Base-by-base conservation (phyloP, 2,113 vertebrate genomes). In the Ochotona princeps region DNA sequence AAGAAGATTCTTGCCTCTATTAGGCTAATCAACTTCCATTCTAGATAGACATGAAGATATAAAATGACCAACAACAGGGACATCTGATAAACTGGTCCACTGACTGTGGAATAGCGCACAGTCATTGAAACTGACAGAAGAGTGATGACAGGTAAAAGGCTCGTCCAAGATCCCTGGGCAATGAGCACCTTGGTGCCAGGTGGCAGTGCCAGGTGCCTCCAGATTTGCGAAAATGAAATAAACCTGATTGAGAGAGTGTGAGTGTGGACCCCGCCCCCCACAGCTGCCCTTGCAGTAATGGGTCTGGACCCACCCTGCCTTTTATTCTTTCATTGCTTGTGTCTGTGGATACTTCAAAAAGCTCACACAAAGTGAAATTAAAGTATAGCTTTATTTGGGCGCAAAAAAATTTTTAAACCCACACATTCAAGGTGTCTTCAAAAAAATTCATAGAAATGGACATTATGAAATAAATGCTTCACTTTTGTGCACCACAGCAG, bases 11-110 rank as follows among this genome's bases (percentile, higher is more conserved):
- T 70, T 74, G 20, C 0, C 30, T 51, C 13, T 60, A 13, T n/a
- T 32, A 8, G 75, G 76, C 30, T 74, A 70, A 47, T 20, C 60
- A 26, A 23, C 83, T 80, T 75, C 51, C 25, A 7, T 57, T 82
- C 32, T 61, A 57, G 18, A 88, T 12, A 17, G 18, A 57, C 54
- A 57, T 89, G 1, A 69, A 44, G 23, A 32, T 32, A n/a, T 7
- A 0, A 0, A 51, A 92, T 83, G 30, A 8, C 1, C 32, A 20
- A 49, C 2, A 25, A 23, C 20, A 32, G 3, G 0, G 12, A 13
- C 35, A 38, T 30, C 66, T 3, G 47, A 47, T 32, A n/a, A 83
- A 44, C 15, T 8, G 28, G 9, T 5, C 3, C 66, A 30, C 21
- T 20, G 47, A 9, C 30, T 5, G 25, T 6, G 17, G 17, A 78